A percentile compares a stretch with the other conserved stretches of the same genome.
These are phyloP conservation scores for Desmodus rotundus DNA, from an alignment of 2,113 vertebrate genomes.

Conservation along the genomic window DNA sequence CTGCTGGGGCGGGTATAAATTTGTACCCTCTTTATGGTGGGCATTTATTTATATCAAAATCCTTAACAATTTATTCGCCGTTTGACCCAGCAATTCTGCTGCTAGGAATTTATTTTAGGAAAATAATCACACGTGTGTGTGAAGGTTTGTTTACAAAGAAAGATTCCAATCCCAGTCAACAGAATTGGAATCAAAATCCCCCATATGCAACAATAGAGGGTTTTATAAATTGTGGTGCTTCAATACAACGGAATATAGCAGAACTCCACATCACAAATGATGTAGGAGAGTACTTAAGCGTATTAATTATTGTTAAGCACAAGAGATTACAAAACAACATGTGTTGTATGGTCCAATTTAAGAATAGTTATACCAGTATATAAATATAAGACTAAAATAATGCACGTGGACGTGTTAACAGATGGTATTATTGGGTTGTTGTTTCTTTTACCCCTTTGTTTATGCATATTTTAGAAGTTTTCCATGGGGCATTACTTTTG, in stretches of 20 bases:
- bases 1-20: neutral
- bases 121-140: neutral
- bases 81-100: constrained; percentile 34
- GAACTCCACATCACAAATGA: neutral
- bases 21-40: constrained; percentile 18
- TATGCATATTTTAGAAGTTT: neutral
- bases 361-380: neutral
- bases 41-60: constrained; percentile 44
- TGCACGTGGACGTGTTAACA: neutral
- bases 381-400: neutral
- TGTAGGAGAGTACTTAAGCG: neutral
- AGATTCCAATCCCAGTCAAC: constrained; percentile 4
- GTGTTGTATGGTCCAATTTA: neutral
- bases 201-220: neutral
- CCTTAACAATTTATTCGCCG: constrained; percentile 31
- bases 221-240: neutral
- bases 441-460: neutral
- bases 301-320: neutral
- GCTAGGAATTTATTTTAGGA: constrained; percentile 21
- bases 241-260: neutral
- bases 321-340: neutral
- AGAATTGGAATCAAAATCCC: constrained; percentile 15
- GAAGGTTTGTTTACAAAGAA: constrained; percentile 21
- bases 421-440: neutral
- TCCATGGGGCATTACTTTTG: neutral